Evolutionary conservation across 2,113 vertebrate species (phyloP).

Genomic region (Cyanistes caeruleus): DNA sequence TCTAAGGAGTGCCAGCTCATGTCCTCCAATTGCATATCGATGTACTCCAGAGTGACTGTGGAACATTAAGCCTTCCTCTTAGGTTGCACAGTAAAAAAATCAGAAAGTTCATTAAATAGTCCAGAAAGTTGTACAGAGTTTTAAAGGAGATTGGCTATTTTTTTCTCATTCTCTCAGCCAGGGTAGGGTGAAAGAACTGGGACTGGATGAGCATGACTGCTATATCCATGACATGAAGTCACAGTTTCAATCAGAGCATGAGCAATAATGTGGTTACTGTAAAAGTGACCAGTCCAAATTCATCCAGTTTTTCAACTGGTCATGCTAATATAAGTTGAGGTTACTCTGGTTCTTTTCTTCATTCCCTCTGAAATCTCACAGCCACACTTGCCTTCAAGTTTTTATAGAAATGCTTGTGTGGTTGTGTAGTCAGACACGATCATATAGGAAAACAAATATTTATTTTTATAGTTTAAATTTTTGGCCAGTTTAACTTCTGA

Average conservation of each 20-base stretch:
- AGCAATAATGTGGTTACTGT: background rate
- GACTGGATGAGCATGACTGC: background rate
- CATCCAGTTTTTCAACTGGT: background rate
- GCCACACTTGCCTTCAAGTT: background rate
- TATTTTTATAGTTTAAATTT: background rate
- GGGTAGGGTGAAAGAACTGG: background rate
- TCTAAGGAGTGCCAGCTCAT: background rate
- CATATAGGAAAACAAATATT: background rate
- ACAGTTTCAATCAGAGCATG: background rate
- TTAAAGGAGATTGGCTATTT: background rate
- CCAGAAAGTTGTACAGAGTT: background rate
- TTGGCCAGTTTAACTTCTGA: background rate
- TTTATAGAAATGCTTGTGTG: background rate
- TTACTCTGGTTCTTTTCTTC: background rate
- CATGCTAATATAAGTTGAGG: background rate
- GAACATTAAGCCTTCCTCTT: background rate
- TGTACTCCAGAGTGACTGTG: background rate
- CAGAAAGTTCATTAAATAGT: background rate
- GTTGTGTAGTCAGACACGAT: background rate
- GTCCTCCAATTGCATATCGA: fast-evolving
- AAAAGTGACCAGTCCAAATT: background rate
- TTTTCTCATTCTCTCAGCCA: background rate
- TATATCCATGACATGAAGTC: background rate
- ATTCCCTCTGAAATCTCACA: background rate
- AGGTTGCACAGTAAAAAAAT: background rate